Conservation (phyloP, 2,888 invertebrate species). For the Helicoverpa assulta region DNA sequence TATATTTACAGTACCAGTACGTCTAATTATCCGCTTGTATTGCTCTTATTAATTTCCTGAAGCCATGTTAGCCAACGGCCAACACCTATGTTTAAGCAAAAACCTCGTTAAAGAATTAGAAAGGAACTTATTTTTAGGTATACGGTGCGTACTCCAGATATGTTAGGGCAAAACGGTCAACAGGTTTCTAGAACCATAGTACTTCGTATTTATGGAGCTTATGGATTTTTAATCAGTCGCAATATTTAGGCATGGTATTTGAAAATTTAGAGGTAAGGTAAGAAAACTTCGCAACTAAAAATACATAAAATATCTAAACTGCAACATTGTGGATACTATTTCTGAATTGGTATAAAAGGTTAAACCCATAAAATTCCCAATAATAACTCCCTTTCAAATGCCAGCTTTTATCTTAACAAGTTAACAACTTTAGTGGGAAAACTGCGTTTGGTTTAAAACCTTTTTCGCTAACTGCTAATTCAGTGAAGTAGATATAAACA, state of each 20-base stretch:
- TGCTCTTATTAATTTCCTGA: slow-evolving; percentile 63
- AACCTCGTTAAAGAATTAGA: slow-evolving; percentile 61
- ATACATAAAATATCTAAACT: neutral
- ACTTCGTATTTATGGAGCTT: neutral
- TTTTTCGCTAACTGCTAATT: slow-evolving; percentile 14
- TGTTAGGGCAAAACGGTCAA: slow-evolving; percentile 37
- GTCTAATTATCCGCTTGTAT: slow-evolving; percentile 37
- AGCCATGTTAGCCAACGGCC: slow-evolving; percentile 59
- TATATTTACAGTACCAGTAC: slow-evolving; percentile 23
- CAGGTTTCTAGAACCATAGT: slow-evolving; percentile 18
- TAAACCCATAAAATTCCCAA: slow-evolving; percentile 3
- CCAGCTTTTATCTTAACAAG: slow-evolving; percentile 16
- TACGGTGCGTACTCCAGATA: slow-evolving; percentile 32
- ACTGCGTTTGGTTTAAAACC: slow-evolving; percentile 8
- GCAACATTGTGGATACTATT: neutral
- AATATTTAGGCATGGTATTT: neutral
- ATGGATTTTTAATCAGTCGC: neutral
- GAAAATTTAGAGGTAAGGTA: neutral
- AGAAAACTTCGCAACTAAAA: neutral
- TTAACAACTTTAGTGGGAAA: slow-evolving; percentile 12
- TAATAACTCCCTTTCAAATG: slow-evolving; percentile 29
- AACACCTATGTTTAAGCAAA: slow-evolving; percentile 54
- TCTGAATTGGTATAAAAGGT: neutral
- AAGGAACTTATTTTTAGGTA: slow-evolving; percentile 60
- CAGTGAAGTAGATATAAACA: slow-evolving; percentile 35